These are phyloP conservation scores for Pterois miles DNA, from an alignment of 2,797 vertebrate genomes.

Conservation along the genomic window DNA sequence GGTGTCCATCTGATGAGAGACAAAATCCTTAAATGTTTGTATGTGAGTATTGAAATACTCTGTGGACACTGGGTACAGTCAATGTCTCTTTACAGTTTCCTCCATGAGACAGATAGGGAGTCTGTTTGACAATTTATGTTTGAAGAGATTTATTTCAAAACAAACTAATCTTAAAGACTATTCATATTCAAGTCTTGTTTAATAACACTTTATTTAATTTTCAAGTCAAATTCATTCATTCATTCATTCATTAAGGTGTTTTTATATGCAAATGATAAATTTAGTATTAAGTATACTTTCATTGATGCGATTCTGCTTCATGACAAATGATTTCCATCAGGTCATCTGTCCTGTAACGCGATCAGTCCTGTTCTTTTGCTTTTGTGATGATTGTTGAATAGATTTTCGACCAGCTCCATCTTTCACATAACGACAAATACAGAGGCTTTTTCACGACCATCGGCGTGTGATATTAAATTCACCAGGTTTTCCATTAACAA, in stretches of 20 bases:
- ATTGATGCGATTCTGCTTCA: background rate
- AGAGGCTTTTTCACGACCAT: too few species aligned
- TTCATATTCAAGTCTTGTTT: background rate
- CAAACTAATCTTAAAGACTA: background rate
- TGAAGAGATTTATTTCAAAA: conserved; percentile 2
- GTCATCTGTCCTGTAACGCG: background rate
- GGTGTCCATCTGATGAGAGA: conserved; percentile 48
- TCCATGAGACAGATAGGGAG: background rate
- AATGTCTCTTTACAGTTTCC: background rate
- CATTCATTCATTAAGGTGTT: background rate
- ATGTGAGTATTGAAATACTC: conserved; percentile 9
- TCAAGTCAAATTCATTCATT: background rate
- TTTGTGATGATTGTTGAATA: background rate
- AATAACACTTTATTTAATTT: background rate
- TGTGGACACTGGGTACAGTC: background rate
- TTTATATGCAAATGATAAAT: background rate
- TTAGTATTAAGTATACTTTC: background rate
- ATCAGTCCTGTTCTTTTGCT: background rate
- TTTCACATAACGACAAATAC: background rate
- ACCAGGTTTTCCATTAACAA: too few species aligned
- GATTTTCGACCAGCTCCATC: background rate
- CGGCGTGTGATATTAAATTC: too few species aligned
- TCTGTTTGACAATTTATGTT: background rate
- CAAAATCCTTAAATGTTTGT: conserved; percentile 33
- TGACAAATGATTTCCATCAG: background rate